Percentiles rank a stretch among this genome's conserved stretches.
Conservation (phyloP, 2,888 invertebrate species). For the Capitulum mitella region DNA sequence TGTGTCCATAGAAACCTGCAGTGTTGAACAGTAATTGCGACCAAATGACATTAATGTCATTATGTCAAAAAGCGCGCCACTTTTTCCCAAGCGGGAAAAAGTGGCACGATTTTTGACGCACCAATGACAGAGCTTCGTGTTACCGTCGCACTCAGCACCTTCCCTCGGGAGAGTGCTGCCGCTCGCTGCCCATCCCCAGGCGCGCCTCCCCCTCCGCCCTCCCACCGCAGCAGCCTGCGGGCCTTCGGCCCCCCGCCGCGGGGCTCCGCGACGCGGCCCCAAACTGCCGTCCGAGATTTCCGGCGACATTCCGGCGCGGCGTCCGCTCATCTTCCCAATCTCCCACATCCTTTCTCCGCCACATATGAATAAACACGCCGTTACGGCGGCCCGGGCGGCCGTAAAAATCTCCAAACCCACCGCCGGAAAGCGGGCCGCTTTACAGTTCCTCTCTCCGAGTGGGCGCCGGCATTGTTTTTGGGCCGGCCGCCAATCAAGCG, state of each 20-base stretch:
- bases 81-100: too few relatives aligned
- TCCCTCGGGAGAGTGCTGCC: too few relatives aligned
- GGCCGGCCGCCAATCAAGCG: background rate
- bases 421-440: background rate
- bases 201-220: background rate
- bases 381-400: background rate
- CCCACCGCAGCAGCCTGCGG: background rate
- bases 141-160: too few relatives aligned
- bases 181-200: too few relatives aligned
- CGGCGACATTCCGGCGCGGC: background rate
- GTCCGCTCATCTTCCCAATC: background rate
- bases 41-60: too few relatives aligned
- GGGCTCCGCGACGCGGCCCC: background rate
- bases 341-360: conserved; percentile 16
- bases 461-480: conserved; percentile 12
- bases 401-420: background rate
- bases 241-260: background rate
- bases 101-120: too few relatives aligned
- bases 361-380: conserved; percentile 21
- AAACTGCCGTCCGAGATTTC: background rate
- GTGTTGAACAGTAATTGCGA: too few relatives aligned
- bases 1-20: too few relatives aligned
- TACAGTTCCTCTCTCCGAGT: background rate
- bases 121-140: too few relatives aligned
- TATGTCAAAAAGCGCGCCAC: too few relatives aligned